Evolutionary conservation across 23 tunicate genomes (phyloP).

Genomic region (Halocynthia roretzi): DNA sequence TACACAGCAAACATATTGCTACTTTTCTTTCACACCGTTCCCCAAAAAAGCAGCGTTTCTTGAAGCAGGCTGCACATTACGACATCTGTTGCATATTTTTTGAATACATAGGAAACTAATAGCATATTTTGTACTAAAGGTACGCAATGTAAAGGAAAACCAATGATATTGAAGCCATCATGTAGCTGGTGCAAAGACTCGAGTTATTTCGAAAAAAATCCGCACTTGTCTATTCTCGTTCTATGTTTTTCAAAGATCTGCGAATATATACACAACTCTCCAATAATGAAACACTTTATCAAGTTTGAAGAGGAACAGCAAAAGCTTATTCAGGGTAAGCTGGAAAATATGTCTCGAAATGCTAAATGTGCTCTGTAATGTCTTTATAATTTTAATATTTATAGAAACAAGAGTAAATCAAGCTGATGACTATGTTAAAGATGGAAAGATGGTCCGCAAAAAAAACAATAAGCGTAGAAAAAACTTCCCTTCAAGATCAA

Average conservation of each 20-base stretch:
- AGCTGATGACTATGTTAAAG: not conserved
- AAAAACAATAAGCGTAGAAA: slow-evolving; percentile 1
- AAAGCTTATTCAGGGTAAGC: slow-evolving; percentile 23
- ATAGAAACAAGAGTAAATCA: not conserved
- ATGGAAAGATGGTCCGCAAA: slow-evolving; percentile 1
- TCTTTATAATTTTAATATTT: too few relatives aligned
- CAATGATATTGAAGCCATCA: slow-evolving; percentile 69
- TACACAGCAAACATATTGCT: too few relatives aligned
- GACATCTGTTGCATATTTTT: not conserved
- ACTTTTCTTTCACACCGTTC: too few relatives aligned
- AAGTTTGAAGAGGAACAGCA: slow-evolving; percentile 37
- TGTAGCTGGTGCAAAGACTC: slow-evolving; percentile 92
- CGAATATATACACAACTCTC: slow-evolving; percentile 50
- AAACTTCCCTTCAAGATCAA: slow-evolving; percentile 7
- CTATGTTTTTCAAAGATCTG: slow-evolving; percentile 71
- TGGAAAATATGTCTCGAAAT: too few relatives aligned
- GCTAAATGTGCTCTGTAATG: too few relatives aligned
- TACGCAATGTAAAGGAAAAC: slow-evolving; percentile 57
- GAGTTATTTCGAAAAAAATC: slow-evolving; percentile 44
- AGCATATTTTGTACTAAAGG: slow-evolving; percentile 28
- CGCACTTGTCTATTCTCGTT: slow-evolving; percentile 52
- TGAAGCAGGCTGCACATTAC: too few relatives aligned
- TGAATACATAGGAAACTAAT: not conserved
- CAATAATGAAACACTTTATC: slow-evolving; percentile 38
- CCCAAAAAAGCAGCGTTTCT: too few relatives aligned